Base-by-base conservation (phyloP, 1,140 invertebrate genomes). In the Harlomillsia oculata region DNA sequence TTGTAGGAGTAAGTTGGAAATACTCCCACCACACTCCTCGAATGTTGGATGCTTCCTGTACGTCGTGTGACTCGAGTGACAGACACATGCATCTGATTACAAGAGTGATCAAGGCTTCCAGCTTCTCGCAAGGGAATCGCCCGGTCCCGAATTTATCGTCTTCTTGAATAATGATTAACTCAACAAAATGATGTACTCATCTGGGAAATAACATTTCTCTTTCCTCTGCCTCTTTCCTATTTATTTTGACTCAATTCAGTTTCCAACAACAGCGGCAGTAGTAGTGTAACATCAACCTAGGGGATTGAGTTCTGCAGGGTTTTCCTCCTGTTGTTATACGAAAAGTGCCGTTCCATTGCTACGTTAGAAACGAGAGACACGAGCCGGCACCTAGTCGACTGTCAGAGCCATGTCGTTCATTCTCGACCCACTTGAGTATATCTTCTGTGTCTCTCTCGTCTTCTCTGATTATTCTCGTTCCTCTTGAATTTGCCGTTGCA, bases 91-190 rank as follows among this genome's bases (percentile, higher is more conserved):
- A 57, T 60, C 58, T 60, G 58, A 60, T 60, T 60, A 60, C 58
- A 60, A 60, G 58, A 60, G 58, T 60, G 58, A 60, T 60, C 58
- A 60, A 55, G 58, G 53, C 59, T 56, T 56, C 37, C 41, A 52
- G 53, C 44, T 25, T 54, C 45, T 50, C 59, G 52, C 59, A 40
- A 28, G 59, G 59, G 59, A 51, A 56, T 60, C 56, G 51, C 36
- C 59, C 53, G 51, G 53, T 46, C 39, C 51, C 51, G 55, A 62
- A 62, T 62, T 53, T 57, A 62, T 62, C 60, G 54, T 62, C 60
- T 62, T 62, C 60, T 53, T 57, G 60, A 57, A 62, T 62, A 62
- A 62, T 62, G 60, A 62, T 62, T 62, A 62, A 62, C 60, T 62
- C 45, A 50, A 48, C 60, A 62, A 62, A 62, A 58, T 62, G 52